These are phyloP conservation scores for Salvelinus alpinus DNA, from an alignment of 2,113 vertebrate genomes.

Conservation along the genomic window DNA sequence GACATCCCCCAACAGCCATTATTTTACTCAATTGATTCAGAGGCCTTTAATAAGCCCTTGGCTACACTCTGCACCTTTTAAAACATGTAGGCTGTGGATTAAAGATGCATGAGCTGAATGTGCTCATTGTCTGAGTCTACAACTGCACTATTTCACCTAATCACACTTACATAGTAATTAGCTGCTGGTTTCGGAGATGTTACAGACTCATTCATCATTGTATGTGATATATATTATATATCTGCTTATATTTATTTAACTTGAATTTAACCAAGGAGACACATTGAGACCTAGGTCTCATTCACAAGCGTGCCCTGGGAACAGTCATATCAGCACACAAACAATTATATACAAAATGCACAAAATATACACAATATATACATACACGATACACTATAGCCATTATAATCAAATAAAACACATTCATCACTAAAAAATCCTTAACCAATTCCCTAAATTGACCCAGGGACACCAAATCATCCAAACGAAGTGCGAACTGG, in stretches of 20 bases:
- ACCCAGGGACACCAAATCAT: too few species aligned
- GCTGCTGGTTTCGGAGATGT: constrained; percentile 58
- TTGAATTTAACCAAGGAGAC: too few species aligned
- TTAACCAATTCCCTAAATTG: too few species aligned
- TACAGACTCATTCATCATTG: constrained; percentile 52
- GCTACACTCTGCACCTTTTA: constrained; percentile 62
- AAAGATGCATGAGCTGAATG: constrained; percentile 68
- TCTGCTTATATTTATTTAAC: constrained; percentile 24
- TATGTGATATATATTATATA: constrained; percentile 41
- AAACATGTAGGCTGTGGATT: constrained; percentile 61
- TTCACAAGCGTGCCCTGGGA: too few species aligned
- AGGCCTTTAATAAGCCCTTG: constrained; percentile 64
- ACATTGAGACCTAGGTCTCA: too few species aligned
- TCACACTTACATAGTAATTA: constrained; percentile 57
- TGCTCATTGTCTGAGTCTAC: constrained; percentile 58
- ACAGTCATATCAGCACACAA: too few species aligned
- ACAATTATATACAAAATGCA: too few species aligned
- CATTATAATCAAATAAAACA: too few species aligned
- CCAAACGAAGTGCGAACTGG: too few species aligned
- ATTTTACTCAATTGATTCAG: constrained; percentile 63
- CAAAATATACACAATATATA: too few species aligned
- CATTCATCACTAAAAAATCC: too few species aligned
- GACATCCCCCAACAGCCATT: constrained; percentile 65
- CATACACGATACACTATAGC: too few species aligned
- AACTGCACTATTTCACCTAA: constrained; percentile 50